Evolutionary conservation across 2,888 invertebrate genomes (phyloP), one percentile per base, ranked within the genome.

Genomic region (Drosophila flavopinicola): DNA sequence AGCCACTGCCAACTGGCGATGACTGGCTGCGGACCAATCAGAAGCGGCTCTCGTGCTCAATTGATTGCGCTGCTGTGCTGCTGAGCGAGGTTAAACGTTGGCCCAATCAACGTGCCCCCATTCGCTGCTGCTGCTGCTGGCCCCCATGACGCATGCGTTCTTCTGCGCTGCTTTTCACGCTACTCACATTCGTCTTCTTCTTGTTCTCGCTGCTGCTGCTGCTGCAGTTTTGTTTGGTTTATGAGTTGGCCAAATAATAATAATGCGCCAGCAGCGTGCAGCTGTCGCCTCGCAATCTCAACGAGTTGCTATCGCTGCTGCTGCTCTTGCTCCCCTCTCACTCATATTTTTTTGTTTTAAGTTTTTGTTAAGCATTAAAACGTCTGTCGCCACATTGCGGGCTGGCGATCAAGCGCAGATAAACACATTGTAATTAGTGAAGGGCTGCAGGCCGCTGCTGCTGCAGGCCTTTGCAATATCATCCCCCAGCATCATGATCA

Each of bases 101-200:
- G 85, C 72, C 80, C 80, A 82, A 82, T 82, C 80, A 82, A 80
- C 85, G 77, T 82, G 85, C 86, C 86, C 77, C 85, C 86, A 86
- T 66, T 84, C 4, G 23, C 20, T 70, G 66, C 57, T 64, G 75
- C 33, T 25, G 42, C 35, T 47, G 48, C 33, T 56, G 39, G 45
- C 68, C 52, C 57, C 68, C 76, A 78, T 79, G 86, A 79, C 79
- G 79, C 79, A 79, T 79, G 86, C 86, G 79, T 64, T 59, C 51
- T 60, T 39, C n/a, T 44, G 29, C 54, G 29, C 51, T 24, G 29
- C 51, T 24, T 35, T 57, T 53, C 49, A 45, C 54, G 39, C 63
- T 33, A 48, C 48, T 57, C 48, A 30, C 29, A 20, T 56, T 32
- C 25, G n/a, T 45, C 48, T 42, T 42, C 38, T 27, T 29, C n/a